Evolutionary conservation across 2,113 vertebrate species (phyloP), one percentile per base, ranked within the genome.

Genomic region (Vulpes vulpes): DNA sequence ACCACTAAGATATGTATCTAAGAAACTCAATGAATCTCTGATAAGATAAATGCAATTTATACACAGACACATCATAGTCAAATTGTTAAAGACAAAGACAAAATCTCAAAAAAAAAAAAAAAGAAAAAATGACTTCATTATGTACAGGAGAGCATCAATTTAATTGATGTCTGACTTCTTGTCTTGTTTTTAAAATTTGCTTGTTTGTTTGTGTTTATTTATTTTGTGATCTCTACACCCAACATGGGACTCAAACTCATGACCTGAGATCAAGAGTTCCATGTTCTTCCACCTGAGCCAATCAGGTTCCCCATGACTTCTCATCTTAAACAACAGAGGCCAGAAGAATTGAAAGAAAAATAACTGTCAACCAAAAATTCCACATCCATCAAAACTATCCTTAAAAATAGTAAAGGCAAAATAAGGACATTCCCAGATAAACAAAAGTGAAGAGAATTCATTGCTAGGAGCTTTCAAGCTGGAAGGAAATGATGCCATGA

Each of bases 261-360:
- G 38, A 74, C 73, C 74, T 17, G 25, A 16, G 43, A 78, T 78
- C 3, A 16, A 78, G 43, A 9, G 43, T 78, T 25, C 8, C 43
- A 78, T 1, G 15, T 3, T 49, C 43, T 78, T 78, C 43, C 0
- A 3, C 49, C 74, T 14, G 12, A 78, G 43, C 43, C 43, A 27
- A 12, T 25, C 3, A 16, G 43, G 23, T 16, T 15, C 43, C 74
- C 43, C 74, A 51, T 88, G 69, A 83, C 30, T 79, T 89, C 49
- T 87, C 27, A 86, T 96, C 43, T 95, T 87, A 83, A 84, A 93
- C 38, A 82, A 93, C 15, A 49, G 35, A 90, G 49, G 9, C 19
- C 43, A 71, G n/a, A 62, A 83, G 22, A 71, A 43, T 35, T 64
- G 49, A 59, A 95, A 88, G 62, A 83, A 87, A 88, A 64, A 53